Base-by-base conservation (phyloP, 2,113 vertebrate genomes). In the Serinus canaria region DNA sequence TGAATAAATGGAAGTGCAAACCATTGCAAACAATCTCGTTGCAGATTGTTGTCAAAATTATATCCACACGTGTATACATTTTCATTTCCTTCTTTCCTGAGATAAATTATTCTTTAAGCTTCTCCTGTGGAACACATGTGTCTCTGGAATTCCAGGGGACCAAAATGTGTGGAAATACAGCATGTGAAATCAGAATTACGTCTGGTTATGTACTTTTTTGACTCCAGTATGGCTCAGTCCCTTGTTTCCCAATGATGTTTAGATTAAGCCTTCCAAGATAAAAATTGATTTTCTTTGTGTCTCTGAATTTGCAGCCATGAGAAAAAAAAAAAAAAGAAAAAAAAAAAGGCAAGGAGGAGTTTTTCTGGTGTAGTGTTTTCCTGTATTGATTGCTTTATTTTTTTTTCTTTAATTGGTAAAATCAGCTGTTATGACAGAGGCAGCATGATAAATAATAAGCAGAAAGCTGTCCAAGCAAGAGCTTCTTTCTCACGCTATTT, bases 401-500 rank as follows among this genome's bases (percentile, higher is more conserved):
- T 72, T 75, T 75, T 50, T 43, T 9, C 15, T 68, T 53, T 37
- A 94, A 92, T 81, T 92, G 84, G 78, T 92, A 91, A 96, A 94
- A 75, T 75, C 25, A 52, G 88, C 89, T 94, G 94, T 97, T 98
- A 96, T 96, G 97, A 97, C 72, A 92, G 94, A 95, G 88, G 83
- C 64, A 52, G 95, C 78, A 85, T 94, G 86, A 94, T 77, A 95
- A 96, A 96, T 97, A 98, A 97, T 90, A 97, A 97, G 93, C 96
- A 92, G 73, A 95, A 95, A 87, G 87, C 91, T 92, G 68, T 87
- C 95, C 75, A 78, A 76, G 84, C 91, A 94, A 86, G 68, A 96
- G 95, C 96, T 97, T 83, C 87, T 98, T 98, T 98, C 97, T 98
- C 97, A 97, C 89, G 96, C 97, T 88, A 49, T 97, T 98, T 98